A percentile compares a stretch with the other conserved stretches of the same genome.
Conservation (phyloP, 2,797 vertebrate species). For the Prunella strophiata region DNA sequence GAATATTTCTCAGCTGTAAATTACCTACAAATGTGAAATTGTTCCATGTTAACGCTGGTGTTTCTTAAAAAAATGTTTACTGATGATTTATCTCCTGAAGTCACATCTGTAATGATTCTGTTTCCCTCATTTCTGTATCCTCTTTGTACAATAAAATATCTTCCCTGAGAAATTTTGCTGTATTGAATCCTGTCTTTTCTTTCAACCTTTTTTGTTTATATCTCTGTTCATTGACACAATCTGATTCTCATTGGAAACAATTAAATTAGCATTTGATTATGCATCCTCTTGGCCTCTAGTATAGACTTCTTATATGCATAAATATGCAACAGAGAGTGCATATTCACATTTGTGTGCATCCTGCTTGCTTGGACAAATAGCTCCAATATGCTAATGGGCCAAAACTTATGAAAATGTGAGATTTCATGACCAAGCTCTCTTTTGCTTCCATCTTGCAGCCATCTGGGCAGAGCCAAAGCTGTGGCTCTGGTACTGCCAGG, state of each 20-base stretch:
- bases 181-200: not conserved
- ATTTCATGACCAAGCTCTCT: too few species aligned
- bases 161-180: not conserved
- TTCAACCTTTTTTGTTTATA: not conserved
- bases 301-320: not conserved
- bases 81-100: constrained; percentile 44
- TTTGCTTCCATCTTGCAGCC: too few species aligned
- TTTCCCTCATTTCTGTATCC: constrained; percentile 21
- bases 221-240: not conserved
- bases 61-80: constrained; percentile 52
- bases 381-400: too few species aligned
- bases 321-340: not conserved
- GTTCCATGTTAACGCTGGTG: not conserved
- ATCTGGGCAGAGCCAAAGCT: too few species aligned
- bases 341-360: not conserved
- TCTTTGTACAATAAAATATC: not conserved
- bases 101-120: constrained; percentile 38
- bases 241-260: not conserved
- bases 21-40: constrained; percentile 41
- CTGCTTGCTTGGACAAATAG: not conserved
- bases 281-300: not conserved
- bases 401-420: too few species aligned
- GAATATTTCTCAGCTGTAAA: constrained; percentile 32
- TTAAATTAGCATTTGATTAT: not conserved
- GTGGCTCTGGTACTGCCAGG: too few species aligned